Evolutionary conservation across 2,797 vertebrate genomes (phyloP), one percentile per base, ranked within the genome.

Genomic region (Masticophis lateralis): DNA sequence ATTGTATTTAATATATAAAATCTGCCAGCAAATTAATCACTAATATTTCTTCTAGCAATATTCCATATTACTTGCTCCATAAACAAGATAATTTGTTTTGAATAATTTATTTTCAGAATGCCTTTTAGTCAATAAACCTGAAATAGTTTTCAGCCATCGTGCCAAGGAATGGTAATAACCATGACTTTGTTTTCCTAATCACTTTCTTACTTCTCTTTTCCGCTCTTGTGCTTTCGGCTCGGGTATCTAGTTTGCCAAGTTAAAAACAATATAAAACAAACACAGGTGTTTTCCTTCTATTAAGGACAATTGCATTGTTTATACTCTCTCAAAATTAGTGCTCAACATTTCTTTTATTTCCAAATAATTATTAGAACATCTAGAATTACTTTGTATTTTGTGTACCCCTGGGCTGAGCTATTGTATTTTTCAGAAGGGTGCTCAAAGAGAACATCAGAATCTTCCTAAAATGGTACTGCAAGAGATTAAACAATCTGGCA

Each of bases 81-180:
- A 90, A 79, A 25, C 22, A 37, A 89, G 18, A 56, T n/a, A 51
- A 83, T 63, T 91, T 25, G 61, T 89, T 93, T 88, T 55, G 56
- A 93, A 83, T 93, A 91, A 93, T 91, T 91, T 79, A 60, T 83
- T 88, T 89, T 37, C 57, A 86, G 32, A 61, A 16, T 25, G 60
- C 56, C 32, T 86, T 83, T 93, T 86, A 56, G n/a, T 89, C 47
- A 57, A 88, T 79, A 86, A 88, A 87, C 56, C 86, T 63, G 87
- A 89, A 55, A 88, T 56, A 47, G 47, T 89, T 83, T 57, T 63
- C 90, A 91, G 51, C 47, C 16, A 28, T 89, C 57, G 56, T 91
- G 66, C 90, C 61, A 56, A 89, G 11, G 87, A 87, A 43, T 32
- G 60, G 57, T 20, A 25, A 60, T 11, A 32, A 27, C 28, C 43